Conservation (phyloP, 2,888 invertebrate species). For the Digitonthophagus gazella region DNA sequence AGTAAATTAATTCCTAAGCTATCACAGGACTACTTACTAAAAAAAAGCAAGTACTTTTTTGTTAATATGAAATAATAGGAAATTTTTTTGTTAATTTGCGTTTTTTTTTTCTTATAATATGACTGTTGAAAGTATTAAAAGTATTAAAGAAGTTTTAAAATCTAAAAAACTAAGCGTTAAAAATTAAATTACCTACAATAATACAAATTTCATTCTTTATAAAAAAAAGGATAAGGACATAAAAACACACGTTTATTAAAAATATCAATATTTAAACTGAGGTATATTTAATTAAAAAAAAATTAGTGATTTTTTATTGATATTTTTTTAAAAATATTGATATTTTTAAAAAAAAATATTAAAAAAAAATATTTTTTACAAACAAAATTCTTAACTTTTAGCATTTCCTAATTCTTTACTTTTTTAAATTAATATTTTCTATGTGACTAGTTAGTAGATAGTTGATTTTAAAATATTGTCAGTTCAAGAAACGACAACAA, state of each 20-base stretch:
- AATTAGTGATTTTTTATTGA: neutral
- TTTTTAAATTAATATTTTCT: neutral
- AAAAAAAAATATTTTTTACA: no score
- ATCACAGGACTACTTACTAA: no score
- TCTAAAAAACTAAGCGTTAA: neutral
- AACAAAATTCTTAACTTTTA: no score
- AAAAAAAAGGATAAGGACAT: no score
- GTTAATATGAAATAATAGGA: no score
- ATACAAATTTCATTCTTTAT: no score
- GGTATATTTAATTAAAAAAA: neutral
- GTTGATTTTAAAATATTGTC: neutral
- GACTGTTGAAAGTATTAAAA: neutral
- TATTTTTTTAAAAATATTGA: neutral
- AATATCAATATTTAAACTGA: neutral
- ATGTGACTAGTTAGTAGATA: neutral
- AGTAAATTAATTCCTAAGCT: no score
- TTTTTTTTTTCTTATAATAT: neutral
- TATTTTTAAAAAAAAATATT: neutral
- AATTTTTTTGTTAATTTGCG: neutral
- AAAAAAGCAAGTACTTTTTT: no score
- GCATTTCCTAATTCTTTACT: neutral
- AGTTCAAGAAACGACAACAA: neutral
- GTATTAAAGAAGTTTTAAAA: neutral
- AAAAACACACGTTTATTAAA: neutral
- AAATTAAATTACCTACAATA: no score